These are phyloP conservation scores for Hypena proboscidalis DNA, from an alignment of 2,888 invertebrate species.

Conservation along the genomic window DNA sequence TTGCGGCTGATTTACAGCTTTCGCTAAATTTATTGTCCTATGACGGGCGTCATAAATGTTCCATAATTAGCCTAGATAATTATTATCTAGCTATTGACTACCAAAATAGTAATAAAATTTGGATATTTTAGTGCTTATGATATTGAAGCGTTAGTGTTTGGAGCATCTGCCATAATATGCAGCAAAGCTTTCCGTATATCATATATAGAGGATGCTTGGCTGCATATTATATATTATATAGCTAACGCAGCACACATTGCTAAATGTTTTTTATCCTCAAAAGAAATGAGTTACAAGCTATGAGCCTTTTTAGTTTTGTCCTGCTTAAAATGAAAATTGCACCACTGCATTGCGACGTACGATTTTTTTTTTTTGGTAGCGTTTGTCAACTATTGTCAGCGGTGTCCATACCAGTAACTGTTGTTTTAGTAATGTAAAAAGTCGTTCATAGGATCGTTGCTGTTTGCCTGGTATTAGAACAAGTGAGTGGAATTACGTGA, in stretches of 20 bases:
- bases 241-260: conserved; percentile 21
- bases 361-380: conserved; percentile 5
- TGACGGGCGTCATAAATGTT: conserved; percentile 13
- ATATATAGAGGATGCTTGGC: too few species aligned
- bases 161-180: conserved; percentile 12
- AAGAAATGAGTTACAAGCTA: conserved; percentile 8
- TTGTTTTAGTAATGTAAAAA: conserved; percentile 15
- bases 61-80: conserved; percentile 10
- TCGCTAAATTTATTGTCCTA: conserved; percentile 14
- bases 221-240: too few species aligned
- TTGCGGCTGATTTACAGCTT: too few species aligned
- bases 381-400: conserved; percentile 15
- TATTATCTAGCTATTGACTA: conserved; percentile 13
- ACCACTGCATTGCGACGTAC: conserved; percentile 3
- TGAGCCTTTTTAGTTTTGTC: conserved; percentile 16
- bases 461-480: conserved; percentile 13
- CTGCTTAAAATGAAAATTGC: conserved; percentile 18
- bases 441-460: conserved; percentile 12
- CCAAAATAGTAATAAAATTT: too few species aligned
- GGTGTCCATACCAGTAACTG: conserved; percentile 12
- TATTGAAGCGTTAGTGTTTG: conserved; percentile 4
- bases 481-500: conserved; percentile 10
- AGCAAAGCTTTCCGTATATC: conserved; percentile 13
- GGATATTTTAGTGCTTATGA: too few species aligned
- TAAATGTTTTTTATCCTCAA: conserved; percentile 13